A percentile compares a stretch with the other conserved stretches of the same genome.
These are phyloP conservation scores for Pentamera pediparva DNA, from an alignment of 53 echinoderm and acorn worm genomes.

Conservation along the genomic window DNA sequence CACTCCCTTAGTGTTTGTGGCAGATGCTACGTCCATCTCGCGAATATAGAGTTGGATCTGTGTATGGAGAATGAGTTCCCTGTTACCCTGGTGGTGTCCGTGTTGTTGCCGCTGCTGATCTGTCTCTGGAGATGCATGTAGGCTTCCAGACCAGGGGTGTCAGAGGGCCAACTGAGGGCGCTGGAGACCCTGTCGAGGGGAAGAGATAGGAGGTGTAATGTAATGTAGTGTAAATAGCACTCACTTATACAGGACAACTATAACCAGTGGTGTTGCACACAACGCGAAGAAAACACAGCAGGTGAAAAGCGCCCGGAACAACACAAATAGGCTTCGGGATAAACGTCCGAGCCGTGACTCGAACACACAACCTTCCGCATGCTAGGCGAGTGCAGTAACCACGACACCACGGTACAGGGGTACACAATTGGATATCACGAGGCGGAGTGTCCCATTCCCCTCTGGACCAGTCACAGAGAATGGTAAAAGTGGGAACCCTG, in stretches of 20 bases:
- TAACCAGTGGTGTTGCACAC: no score
- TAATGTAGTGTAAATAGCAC: conserved; percentile 45
- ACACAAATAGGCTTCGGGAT: no score
- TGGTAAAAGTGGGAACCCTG: no score
- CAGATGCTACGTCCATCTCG: no score
- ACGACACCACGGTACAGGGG: conserved; percentile 59
- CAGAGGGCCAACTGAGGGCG: conserved; percentile 34
- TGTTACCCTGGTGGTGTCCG: conserved; percentile 18
- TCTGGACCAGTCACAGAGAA: not conserved
- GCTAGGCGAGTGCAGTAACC: no score
- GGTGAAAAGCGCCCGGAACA: no score
- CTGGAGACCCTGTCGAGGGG: not conserved
- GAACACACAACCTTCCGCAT: no score
- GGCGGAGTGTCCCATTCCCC: not conserved
- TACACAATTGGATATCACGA: no score
- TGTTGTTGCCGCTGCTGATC: not conserved
- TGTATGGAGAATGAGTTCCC: not conserved
- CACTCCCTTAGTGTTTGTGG: no score
- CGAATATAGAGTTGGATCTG: conserved; percentile 20
- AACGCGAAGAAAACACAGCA: no score
- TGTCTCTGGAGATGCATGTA: conserved; percentile 57
- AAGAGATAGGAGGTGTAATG: not conserved
- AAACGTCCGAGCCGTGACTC: no score
- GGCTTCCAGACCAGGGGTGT: conserved; percentile 68
- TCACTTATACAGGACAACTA: no score